phyloP scores from a whole-genome alignment of 2,797 vertebrate species.

The Erpetoichthys calabaricus region DNA sequence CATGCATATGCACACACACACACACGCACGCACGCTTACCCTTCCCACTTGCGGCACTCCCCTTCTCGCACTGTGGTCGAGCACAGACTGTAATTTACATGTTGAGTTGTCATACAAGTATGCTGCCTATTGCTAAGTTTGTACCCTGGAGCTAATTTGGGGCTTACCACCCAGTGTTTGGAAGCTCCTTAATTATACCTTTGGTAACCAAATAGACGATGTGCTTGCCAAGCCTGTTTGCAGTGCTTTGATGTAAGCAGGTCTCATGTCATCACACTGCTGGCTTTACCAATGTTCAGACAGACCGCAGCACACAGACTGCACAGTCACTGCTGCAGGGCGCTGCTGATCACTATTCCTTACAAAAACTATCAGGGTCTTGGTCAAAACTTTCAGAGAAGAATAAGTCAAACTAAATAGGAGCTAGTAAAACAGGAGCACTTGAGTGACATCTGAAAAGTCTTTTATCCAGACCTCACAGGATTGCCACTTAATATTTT shows the following conservation, averaged over 20 bases:
- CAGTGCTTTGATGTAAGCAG: slow-evolving; percentile 7
- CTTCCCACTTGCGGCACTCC: background rate
- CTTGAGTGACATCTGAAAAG: too few species aligned
- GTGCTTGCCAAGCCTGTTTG: slow-evolving; percentile 9
- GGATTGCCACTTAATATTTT: too few species aligned
- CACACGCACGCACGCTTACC: background rate
- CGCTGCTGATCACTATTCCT: background rate
- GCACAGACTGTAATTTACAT: slow-evolving; percentile 20
- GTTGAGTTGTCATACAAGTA: slow-evolving; percentile 19
- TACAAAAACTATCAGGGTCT: too few species aligned
- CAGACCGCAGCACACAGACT: background rate
- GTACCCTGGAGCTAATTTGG: slow-evolving; percentile 15
- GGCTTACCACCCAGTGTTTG: slow-evolving; percentile 15
- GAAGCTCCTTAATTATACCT: slow-evolving; percentile 21
- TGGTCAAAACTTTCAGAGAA: too few species aligned
- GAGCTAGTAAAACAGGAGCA: too few species aligned
- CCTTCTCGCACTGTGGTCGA: slow-evolving; percentile 15
- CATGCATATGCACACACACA: slow-evolving; percentile 7
- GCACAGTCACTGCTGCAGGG: background rate
- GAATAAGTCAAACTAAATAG: too few species aligned
- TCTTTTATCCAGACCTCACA: too few species aligned
- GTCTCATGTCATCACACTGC: background rate
- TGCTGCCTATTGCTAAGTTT: slow-evolving; percentile 17
- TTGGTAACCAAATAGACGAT: slow-evolving; percentile 10
- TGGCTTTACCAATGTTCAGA: background rate